A percentile compares a stretch with the other conserved stretches of the same genome.
Conservation (phyloP, 1,140 invertebrate species). For the Calephelis nemesis region DNA sequence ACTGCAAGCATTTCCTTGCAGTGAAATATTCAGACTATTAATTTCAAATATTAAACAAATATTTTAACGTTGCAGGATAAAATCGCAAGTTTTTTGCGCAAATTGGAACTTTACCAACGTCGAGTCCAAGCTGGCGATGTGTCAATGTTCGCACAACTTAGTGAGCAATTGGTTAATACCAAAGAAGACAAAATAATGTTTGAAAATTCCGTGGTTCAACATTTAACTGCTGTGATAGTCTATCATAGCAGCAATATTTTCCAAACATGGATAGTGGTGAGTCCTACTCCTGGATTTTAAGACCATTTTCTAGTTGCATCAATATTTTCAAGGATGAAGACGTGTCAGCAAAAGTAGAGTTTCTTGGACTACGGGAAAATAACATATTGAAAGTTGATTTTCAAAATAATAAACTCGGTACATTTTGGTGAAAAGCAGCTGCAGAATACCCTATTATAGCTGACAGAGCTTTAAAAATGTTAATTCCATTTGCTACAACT, state of each 20-base stretch:
- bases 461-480: slow-evolving; percentile 42
- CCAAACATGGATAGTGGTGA: slow-evolving; percentile 34
- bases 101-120: slow-evolving; percentile 35
- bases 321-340: no score
- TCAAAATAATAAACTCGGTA: slow-evolving; percentile 21
- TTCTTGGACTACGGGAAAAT: neutral
- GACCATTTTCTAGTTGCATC: no score
- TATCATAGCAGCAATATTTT: slow-evolving; percentile 32
- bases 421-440: no score
- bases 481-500: slow-evolving; percentile 22
- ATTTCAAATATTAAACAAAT: slow-evolving; percentile 14
- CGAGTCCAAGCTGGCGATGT: slow-evolving; percentile 31
- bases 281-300: no score
- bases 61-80: slow-evolving; percentile 17
- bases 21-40: no score
- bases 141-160: slow-evolving; percentile 28
- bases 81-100: slow-evolving; percentile 29
- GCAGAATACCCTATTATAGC: slow-evolving; percentile 31
- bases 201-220: slow-evolving; percentile 22
- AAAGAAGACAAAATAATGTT: slow-evolving; percentile 18
- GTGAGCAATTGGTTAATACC: no score
- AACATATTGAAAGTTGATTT: neutral
- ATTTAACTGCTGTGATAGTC: slow-evolving; percentile 22
- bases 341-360: no score
- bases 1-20: no score